Evolutionary conservation across 2,797 vertebrate genomes (phyloP).

Genomic region (Syngnathus acus): DNA sequence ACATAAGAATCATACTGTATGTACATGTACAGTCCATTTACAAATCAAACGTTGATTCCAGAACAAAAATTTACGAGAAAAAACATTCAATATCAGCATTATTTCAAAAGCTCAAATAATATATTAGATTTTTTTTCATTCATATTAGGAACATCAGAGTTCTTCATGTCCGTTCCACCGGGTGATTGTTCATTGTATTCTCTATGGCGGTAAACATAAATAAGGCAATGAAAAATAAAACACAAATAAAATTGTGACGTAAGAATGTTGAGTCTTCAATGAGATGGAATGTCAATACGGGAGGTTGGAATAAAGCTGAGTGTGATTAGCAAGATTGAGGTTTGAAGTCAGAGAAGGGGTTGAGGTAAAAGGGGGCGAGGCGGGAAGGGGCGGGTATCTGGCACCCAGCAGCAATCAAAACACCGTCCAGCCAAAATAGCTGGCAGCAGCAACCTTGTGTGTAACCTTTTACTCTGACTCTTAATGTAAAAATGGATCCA

Average conservation of each 20-base stretch:
- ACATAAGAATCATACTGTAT: background rate
- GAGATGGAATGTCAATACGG: background rate
- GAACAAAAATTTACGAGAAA: background rate
- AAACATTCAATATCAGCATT: background rate
- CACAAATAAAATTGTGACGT: background rate
- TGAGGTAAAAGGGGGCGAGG: background rate
- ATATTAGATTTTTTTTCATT: background rate
- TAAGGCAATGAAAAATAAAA: conserved; percentile 1
- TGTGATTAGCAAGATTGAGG: background rate
- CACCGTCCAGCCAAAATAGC: background rate
- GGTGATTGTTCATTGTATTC: background rate
- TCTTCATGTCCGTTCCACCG: background rate
- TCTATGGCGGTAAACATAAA: background rate
- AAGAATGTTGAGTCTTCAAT: background rate
- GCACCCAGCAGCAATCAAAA: background rate
- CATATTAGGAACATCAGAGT: background rate
- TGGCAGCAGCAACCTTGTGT: background rate
- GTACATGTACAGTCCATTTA: background rate
- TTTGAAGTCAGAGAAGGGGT: background rate
- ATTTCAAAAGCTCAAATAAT: background rate
- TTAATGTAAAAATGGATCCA: conserved; percentile 1
- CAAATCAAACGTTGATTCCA: background rate
- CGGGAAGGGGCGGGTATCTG: background rate
- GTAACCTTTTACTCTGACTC: background rate
- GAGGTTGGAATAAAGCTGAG: too few species aligned